Conservation (phyloP, 2,888 invertebrate genomes). For the Venustoraphidia nigricollis region DNA sequence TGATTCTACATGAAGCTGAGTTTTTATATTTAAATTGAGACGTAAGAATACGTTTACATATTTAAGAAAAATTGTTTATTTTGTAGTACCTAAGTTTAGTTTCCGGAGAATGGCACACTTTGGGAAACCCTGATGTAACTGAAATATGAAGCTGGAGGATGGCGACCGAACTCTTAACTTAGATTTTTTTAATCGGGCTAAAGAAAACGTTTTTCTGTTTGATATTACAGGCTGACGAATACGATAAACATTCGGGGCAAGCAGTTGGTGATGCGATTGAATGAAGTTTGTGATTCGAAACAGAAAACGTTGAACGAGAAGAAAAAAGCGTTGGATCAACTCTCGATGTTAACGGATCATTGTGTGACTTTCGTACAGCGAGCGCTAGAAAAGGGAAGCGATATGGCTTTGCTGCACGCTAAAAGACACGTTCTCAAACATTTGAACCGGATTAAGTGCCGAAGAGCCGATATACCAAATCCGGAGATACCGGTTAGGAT, state of each 20-base stretch:
- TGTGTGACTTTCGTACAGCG: slow-evolving; percentile 71
- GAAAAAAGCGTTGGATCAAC: slow-evolving; percentile 63
- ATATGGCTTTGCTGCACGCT: slow-evolving; percentile 69
- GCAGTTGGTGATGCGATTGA: slow-evolving; percentile 63
- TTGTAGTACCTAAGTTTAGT: no score
- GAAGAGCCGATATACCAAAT: slow-evolving; percentile 76
- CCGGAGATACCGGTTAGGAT: slow-evolving; percentile 78
- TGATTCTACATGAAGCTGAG: no score
- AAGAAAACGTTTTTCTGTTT: not conserved
- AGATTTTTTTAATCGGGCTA: not conserved
- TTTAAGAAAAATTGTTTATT: no score
- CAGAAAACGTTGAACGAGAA: slow-evolving; percentile 71
- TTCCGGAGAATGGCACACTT: no score
- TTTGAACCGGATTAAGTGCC: slow-evolving; percentile 65
- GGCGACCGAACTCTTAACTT: not conserved
- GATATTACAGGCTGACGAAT: slow-evolving; percentile 48
- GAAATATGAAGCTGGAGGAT: not conserved
- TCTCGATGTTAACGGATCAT: slow-evolving; percentile 76
- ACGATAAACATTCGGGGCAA: slow-evolving; percentile 72
- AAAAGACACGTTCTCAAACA: slow-evolving; percentile 63
- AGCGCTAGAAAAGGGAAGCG: slow-evolving; percentile 64
- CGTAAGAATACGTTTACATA: no score
- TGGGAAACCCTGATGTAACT: no score
- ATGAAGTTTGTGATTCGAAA: slow-evolving; percentile 63
- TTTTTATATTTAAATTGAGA: no score